These are phyloP conservation scores for Geodia barretti DNA, from an alignment of 37 sponge, comb jelly and placozoan species.

Conservation along the genomic window DNA sequence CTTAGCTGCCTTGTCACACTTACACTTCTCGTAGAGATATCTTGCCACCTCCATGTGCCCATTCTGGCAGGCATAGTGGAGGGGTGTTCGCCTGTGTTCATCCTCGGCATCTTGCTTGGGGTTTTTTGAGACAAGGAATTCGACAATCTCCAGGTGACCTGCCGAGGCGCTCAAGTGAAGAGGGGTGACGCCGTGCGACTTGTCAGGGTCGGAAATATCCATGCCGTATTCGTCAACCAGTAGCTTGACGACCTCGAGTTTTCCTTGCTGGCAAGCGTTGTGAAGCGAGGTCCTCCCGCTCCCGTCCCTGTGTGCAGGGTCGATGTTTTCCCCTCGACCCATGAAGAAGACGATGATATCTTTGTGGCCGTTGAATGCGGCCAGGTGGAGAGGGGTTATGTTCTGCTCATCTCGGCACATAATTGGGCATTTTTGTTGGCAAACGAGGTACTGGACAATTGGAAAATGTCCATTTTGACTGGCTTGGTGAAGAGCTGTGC, in stretches of 20 bases:
- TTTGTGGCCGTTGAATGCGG: slow-evolving; percentile 60
- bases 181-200: slow-evolving; percentile 28
- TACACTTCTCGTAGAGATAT: slow-evolving; percentile 18
- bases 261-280: slow-evolving; percentile 64
- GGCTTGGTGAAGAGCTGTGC: slow-evolving; percentile 34
- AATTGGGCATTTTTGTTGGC: slow-evolving; percentile 4
- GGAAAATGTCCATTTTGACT: slow-evolving; percentile 55
- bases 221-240: slow-evolving; percentile 14
- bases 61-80: slow-evolving; percentile 72
- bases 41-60: slow-evolving; percentile 61
- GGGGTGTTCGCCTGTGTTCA: slow-evolving; percentile 52
- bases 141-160: slow-evolving; percentile 38
- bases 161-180: slow-evolving; percentile 31
- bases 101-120: slow-evolving; percentile 24
- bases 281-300: slow-evolving; percentile 56
- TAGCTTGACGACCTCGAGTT: slow-evolving; percentile 62
- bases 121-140: slow-evolving; percentile 28
- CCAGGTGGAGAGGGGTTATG: slow-evolving; percentile 75
- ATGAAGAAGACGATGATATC: slow-evolving; percentile 54
- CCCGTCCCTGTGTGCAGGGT: not conserved
- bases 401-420: slow-evolving; percentile 51
- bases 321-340: not conserved
- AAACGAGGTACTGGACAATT: slow-evolving; percentile 47
- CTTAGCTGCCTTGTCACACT: not conserved
- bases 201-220: not conserved